These are phyloP conservation scores for Lasiommata megera DNA, from an alignment of 2,888 invertebrate species.

Conservation along the genomic window DNA sequence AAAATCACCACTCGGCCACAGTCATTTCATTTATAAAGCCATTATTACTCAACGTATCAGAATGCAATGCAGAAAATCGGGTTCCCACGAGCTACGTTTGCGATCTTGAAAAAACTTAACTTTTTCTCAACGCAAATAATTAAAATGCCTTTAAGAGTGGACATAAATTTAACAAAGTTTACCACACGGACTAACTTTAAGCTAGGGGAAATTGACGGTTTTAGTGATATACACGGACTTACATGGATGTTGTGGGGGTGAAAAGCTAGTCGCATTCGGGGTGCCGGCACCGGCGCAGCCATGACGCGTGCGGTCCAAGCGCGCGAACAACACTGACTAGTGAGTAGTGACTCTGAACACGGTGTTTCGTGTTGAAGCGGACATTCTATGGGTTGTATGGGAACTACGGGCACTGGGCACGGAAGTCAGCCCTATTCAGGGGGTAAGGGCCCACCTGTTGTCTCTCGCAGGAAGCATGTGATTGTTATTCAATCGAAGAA, in stretches of 20 bases:
- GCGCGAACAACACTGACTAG: slow-evolving; percentile 36
- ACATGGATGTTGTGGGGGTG: slow-evolving; percentile 75
- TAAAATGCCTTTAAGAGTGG: background rate
- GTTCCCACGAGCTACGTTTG: slow-evolving; percentile 52
- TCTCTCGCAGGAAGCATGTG: slow-evolving; percentile 33
- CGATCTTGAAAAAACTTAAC: slow-evolving; percentile 26
- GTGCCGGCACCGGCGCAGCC: slow-evolving; percentile 58
- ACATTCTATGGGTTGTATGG: slow-evolving; percentile 9
- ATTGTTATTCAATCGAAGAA: slow-evolving; percentile 16
- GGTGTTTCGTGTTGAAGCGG: background rate
- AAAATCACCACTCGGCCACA: slow-evolving; percentile 19
- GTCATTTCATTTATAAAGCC: slow-evolving; percentile 37
- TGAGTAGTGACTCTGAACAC: too few relatives aligned
- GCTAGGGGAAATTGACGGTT: background rate
- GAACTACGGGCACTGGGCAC: slow-evolving; percentile 30
- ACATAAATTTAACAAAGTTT: background rate
- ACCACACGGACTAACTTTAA: background rate
- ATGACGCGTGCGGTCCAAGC: slow-evolving; percentile 50
- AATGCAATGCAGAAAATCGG: slow-evolving; percentile 66
- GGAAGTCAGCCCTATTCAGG: slow-evolving; percentile 38
- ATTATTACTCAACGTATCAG: slow-evolving; percentile 51
- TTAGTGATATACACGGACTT: slow-evolving; percentile 40
- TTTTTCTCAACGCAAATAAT: slow-evolving; percentile 2
- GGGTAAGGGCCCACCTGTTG: slow-evolving; percentile 56
- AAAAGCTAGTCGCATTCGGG: slow-evolving; percentile 65